Percentiles rank a stretch among this genome's conserved stretches.
These are phyloP conservation scores for Rhinogobio ventralis DNA, from an alignment of 2,797 vertebrate species.

Conservation along the genomic window DNA sequence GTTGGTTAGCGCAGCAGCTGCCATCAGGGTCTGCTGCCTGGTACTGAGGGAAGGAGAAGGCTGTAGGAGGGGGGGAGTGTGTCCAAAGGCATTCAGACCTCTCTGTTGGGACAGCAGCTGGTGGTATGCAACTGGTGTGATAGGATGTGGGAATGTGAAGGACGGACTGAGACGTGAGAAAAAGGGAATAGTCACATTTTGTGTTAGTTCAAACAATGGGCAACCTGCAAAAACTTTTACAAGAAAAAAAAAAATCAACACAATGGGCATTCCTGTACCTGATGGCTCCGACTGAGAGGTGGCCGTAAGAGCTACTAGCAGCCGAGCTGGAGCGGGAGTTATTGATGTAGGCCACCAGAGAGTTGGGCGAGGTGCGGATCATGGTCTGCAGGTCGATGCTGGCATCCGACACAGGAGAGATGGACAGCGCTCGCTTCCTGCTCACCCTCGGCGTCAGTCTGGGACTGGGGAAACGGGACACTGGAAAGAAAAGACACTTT, in stretches of 20 bases:
- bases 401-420: slow-evolving; percentile 92
- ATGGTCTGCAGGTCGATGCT: slow-evolving; percentile 97
- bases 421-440: slow-evolving; percentile 91
- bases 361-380: slow-evolving; percentile 96
- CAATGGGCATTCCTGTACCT: slow-evolving; percentile 75
- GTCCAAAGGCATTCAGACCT: slow-evolving; percentile 89
- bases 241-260: background rate
- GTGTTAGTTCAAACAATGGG: slow-evolving; percentile 1
- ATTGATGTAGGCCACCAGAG: slow-evolving; percentile 96
- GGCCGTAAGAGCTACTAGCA: slow-evolving; percentile 91
- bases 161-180: slow-evolving; percentile 83
- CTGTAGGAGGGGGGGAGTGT: slow-evolving; percentile 91
- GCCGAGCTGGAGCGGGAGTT: slow-evolving; percentile 94
- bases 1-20: slow-evolving; percentile 63
- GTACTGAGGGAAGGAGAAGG: slow-evolving; percentile 84
- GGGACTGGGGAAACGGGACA: slow-evolving; percentile 91
- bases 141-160: slow-evolving; percentile 93
- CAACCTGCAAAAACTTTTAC: slow-evolving; percentile 15
- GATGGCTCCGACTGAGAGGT: slow-evolving; percentile 90
- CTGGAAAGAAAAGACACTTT: slow-evolving; percentile 69
- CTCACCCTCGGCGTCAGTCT: slow-evolving; percentile 88
- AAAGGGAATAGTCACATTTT: slow-evolving; percentile 29
- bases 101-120: slow-evolving; percentile 94
- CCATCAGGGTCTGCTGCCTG: slow-evolving; percentile 79
- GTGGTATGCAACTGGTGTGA: slow-evolving; percentile 95